Percentiles rank a stretch among this genome's conserved stretches.
These are phyloP conservation scores for Ptilorrhoa leucosticta DNA, from an alignment of 2,113 vertebrate species.

Conservation along the genomic window DNA sequence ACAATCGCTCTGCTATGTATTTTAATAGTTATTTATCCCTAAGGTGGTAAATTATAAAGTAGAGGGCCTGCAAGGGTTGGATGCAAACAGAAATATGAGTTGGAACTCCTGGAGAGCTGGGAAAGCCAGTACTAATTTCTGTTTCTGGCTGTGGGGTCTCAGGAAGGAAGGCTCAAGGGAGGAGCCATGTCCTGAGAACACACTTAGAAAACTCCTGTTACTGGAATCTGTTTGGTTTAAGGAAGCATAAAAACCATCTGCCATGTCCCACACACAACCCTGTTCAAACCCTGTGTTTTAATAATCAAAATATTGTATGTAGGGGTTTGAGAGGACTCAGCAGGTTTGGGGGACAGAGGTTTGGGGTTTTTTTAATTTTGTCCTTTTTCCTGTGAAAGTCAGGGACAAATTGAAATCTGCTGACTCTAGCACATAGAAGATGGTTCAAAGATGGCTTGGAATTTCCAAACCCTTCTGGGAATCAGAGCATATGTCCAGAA, in stretches of 20 bases:
- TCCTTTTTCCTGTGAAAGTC: background rate
- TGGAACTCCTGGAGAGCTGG: background rate
- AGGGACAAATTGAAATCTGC: conserved; percentile 13
- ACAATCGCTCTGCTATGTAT: background rate
- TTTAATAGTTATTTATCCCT: background rate
- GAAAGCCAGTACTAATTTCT: background rate
- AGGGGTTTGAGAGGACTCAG: background rate
- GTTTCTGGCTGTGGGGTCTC: background rate
- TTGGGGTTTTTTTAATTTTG: background rate
- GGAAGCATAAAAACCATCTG: background rate
- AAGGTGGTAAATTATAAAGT: background rate
- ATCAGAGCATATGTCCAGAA: background rate
- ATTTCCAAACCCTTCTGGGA: background rate
- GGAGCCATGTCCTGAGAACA: background rate
- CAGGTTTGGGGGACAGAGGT: background rate
- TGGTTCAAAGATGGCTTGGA: background rate
- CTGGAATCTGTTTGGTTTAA: background rate
- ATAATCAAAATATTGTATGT: background rate
- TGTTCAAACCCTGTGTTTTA: background rate
- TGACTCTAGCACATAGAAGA: background rate
- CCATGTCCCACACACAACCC: background rate
- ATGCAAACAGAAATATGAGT: background rate
- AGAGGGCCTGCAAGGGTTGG: background rate
- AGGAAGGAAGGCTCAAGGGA: background rate
- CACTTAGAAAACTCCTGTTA: background rate